Conservation (phyloP, 2,113 vertebrate genomes). For the Notothenia coriiceps region DNA sequence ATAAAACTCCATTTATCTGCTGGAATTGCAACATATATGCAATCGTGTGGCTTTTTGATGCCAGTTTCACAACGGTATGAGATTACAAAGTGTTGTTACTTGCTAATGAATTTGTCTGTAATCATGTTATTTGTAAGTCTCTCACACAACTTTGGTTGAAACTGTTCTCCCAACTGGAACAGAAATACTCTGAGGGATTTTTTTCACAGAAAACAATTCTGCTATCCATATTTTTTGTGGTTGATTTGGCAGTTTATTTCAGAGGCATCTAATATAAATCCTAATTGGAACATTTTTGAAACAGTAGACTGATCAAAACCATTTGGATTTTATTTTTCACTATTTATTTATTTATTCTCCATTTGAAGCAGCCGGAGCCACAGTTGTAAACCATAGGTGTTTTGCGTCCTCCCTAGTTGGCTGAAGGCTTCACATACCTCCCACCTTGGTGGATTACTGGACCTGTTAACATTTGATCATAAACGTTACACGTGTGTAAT, state of each 20-base stretch:
- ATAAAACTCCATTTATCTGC: conserved; percentile 72
- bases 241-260: conserved; percentile 64
- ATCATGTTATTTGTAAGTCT: conserved; percentile 65
- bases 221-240: conserved; percentile 54
- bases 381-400: not conserved
- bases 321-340: conserved; percentile 56
- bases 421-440: conserved; percentile 16
- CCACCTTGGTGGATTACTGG: conserved; percentile 59
- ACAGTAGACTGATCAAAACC: conserved; percentile 61
- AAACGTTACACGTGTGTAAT: conserved; percentile 63
- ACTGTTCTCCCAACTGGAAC: conserved; percentile 36
- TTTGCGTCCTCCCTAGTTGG: conserved; percentile 9
- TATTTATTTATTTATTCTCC: conserved; percentile 36
- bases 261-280: conserved; percentile 46
- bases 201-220: conserved; percentile 41
- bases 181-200: conserved; percentile 34
- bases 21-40: conserved; percentile 56
- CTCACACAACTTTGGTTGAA: conserved; percentile 48
- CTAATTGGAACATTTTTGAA: conserved; percentile 57
- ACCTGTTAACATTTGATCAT: conserved; percentile 65
- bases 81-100: conserved; percentile 62
- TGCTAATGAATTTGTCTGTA: conserved; percentile 70
- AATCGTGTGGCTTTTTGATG: conserved; percentile 44
- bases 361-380: conserved; percentile 40
- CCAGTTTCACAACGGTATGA: conserved; percentile 62